Conservation (phyloP, 2,113 vertebrate genomes). For the Cyphomyrus discorhynchus region DNA sequence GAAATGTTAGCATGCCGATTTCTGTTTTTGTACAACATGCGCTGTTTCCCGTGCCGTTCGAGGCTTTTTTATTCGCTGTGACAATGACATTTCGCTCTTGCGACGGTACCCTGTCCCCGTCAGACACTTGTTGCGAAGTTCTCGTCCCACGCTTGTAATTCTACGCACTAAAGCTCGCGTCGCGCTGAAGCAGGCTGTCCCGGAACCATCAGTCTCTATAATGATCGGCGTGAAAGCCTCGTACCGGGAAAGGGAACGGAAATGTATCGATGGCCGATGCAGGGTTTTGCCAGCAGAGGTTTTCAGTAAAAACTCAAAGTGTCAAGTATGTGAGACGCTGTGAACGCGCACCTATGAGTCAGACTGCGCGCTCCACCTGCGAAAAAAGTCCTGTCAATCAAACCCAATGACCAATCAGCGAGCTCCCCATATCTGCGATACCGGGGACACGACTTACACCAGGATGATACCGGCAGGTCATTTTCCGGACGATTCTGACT, state of each 20-base stretch:
- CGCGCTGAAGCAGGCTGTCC: neutral
- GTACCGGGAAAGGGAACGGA: neutral
- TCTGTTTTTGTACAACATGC: neutral
- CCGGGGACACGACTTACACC: neutral
- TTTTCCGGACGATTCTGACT: neutral
- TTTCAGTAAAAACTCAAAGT: neutral
- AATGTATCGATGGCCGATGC: neutral
- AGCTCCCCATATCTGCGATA: neutral
- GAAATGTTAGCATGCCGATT: neutral
- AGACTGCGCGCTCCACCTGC: neutral
- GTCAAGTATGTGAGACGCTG: neutral
- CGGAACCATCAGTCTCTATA: neutral
- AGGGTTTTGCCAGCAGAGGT: neutral
- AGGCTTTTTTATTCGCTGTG: neutral
- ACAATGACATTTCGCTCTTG: neutral
- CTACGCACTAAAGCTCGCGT: neutral
- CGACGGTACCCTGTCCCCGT: neutral
- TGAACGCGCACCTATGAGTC: neutral
- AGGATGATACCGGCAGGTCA: neutral
- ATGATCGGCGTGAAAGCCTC: neutral
- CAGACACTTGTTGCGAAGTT: neutral
- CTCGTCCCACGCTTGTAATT: neutral
- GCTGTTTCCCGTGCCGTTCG: neutral
- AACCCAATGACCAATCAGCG: neutral
- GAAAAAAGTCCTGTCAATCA: neutral